Evolutionary conservation across 2,888 invertebrate species (phyloP).

Genomic region (Sceliomorpha sp.): DNA sequence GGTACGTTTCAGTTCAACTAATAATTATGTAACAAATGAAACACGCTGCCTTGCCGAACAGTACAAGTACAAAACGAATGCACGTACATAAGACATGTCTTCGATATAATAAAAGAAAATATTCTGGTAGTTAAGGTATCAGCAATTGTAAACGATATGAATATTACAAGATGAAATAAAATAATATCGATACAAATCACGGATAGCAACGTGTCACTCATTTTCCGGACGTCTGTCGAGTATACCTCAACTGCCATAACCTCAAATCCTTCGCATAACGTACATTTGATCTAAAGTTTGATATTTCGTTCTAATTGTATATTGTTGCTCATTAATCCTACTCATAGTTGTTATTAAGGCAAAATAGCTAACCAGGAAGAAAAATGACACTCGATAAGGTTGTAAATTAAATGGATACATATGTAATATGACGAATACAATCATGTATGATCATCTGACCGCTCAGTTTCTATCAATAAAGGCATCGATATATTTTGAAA

Average conservation of each 20-base stretch:
- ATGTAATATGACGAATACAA: no score
- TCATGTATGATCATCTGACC: no score
- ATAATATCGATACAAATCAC: conserved; percentile 61
- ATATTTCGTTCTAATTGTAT: conserved; percentile 25
- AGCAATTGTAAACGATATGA: conserved; percentile 70
- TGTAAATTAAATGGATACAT: conserved; percentile 19
- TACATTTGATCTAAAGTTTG: conserved; percentile 32
- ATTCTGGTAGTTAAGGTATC: conserved; percentile 79
- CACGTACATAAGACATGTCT: conserved; percentile 79
- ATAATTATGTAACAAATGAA: conserved; percentile 80
- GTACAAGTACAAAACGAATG: conserved; percentile 81
- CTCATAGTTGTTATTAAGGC: conserved; percentile 9
- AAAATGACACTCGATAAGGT: conserved; percentile 31
- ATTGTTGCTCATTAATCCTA: conserved; percentile 14
- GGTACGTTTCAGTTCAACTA: conserved; percentile 75
- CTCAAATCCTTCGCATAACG: conserved; percentile 63
- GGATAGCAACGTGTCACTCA: conserved; percentile 67
- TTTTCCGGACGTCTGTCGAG: conserved; percentile 71
- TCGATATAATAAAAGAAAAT: conserved; percentile 76
- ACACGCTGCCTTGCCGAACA: conserved; percentile 81
- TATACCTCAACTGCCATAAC: conserved; percentile 78
- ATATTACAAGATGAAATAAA: conserved; percentile 52
- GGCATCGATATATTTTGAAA: no score
- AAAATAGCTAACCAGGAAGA: conserved; percentile 12
- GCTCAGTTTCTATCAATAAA: no score